Percentiles rank a stretch among this genome's conserved stretches.
Conservation (phyloP, 2,888 invertebrate species). For the Morpho helenor region DNA sequence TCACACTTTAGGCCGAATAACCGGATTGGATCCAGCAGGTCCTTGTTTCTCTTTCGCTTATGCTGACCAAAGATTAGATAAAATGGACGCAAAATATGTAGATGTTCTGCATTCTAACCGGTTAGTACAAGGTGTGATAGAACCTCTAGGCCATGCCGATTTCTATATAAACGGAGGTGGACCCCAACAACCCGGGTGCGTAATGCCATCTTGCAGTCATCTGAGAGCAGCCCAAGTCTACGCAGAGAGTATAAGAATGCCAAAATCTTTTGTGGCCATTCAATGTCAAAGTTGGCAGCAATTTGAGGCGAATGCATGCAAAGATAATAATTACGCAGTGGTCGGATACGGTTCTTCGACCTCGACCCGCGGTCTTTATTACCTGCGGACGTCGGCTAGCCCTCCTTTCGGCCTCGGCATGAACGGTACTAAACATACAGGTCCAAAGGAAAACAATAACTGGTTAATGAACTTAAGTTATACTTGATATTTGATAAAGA, state of each 20-base stretch:
- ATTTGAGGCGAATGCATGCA: constrained; percentile 58
- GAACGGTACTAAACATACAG: constrained; percentile 51
- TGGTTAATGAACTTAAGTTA: constrained; percentile 23
- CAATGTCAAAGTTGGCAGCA: constrained; percentile 61
- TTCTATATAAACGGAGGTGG: constrained; percentile 87
- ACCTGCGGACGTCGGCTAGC: constrained; percentile 55
- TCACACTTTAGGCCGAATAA: constrained; percentile 61
- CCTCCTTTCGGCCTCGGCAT: constrained; percentile 65
- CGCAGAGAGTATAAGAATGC: constrained; percentile 59
- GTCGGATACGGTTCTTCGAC: constrained; percentile 68
- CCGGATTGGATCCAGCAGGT: constrained; percentile 72
- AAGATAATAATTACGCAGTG: constrained; percentile 50
- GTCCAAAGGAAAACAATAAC: constrained; percentile 19
- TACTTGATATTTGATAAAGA: constrained; percentile 3
- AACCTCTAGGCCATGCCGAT: constrained; percentile 84
- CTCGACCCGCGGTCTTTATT: constrained; percentile 63
- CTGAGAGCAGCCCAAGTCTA: constrained; percentile 66
- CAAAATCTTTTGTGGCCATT: constrained; percentile 61
- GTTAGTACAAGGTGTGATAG: constrained; percentile 67
- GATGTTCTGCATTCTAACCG: constrained; percentile 69
- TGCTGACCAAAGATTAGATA: constrained; percentile 63
- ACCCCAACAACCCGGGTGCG: constrained; percentile 84
- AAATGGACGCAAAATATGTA: constrained; percentile 65
- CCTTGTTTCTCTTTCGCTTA: constrained; percentile 69
- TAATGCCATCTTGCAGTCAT: constrained; percentile 72